Base-by-base conservation (phyloP, 1,140 invertebrate genomes). In the Drosophila bocki region DNA sequence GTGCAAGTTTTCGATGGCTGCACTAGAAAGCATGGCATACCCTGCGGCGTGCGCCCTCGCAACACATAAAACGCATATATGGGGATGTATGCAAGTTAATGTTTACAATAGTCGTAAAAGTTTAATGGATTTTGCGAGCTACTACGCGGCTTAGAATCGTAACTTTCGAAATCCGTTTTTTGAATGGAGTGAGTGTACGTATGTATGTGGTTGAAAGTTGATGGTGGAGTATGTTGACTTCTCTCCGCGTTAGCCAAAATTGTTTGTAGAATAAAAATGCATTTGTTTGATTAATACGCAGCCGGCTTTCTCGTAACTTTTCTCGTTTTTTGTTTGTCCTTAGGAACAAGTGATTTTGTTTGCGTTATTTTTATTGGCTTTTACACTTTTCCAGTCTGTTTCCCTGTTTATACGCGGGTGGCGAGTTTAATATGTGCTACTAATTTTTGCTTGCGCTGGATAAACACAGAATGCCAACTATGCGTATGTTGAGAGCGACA, bases 71-170 rank as follows among this genome's bases (percentile, higher is more conserved):
- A 75, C 86, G 75, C 82, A 33, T 33, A 51, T 17, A 33, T 51
- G 50, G 9, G 50, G 9, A 86, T 82, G 12, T 35, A 86, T 86
- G 83, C 71, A 87, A 80, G 62, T 87, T 82, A 86, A 87, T 86
- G 83, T 82, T 87, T 86, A 86, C 83, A 82, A 76, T 82, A 68
- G 67, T 82, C 79, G 83, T 82, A 82, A 87, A 86, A 86, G 75
- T 86, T 86, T 76, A 87, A 86, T 87, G 83, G 83, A 86, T 87
- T 86, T 90, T 65, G 58, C 45, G 58, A 63, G 65, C 59, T 61
- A 45, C 33, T 58, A 22, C 32, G 37, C n/a, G 35, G 62, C 42
- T 64, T 56, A 42, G 71, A 53, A 65, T 60, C 61, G 75, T 76
- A 75, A 77, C 75, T 77, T 77, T 67, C 47, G 39, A 75, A 77